A percentile compares a stretch with the other conserved stretches of the same genome.
These are phyloP conservation scores for Apistogramma diplotaenia DNA, from an alignment of 2,113 vertebrate genomes.

Conservation along the genomic window DNA sequence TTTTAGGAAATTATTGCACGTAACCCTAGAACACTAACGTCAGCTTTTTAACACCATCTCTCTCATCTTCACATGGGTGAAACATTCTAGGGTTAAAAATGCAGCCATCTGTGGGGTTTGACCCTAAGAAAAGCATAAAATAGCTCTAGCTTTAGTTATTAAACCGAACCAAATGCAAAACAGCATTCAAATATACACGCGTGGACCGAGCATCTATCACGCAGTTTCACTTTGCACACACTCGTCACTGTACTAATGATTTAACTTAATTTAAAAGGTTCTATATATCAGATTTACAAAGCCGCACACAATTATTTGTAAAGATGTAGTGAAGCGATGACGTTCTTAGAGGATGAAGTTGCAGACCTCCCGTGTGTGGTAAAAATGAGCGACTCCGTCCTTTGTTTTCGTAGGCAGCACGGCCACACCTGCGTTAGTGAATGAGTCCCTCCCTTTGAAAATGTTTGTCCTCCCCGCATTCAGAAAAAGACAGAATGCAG, in stretches of 20 bases:
- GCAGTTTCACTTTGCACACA: neutral
- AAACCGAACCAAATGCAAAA: neutral
- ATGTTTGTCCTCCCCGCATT: neutral
- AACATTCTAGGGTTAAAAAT: neutral
- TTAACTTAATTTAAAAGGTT: neutral
- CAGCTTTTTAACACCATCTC: too few relatives aligned
- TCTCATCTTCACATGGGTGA: too few relatives aligned
- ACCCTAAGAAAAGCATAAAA: neutral
- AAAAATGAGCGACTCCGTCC: neutral
- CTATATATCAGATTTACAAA: neutral
- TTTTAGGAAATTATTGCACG: neutral
- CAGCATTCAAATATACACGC: neutral
- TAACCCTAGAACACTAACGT: too few relatives aligned
- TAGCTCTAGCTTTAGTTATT: neutral
- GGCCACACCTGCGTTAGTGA: neutral
- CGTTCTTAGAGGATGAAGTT: neutral
- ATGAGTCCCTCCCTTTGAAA: neutral
- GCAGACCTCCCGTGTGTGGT: neutral
- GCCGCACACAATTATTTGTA: neutral
- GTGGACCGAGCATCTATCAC: neutral
- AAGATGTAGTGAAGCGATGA: neutral
- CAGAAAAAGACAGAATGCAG: neutral
- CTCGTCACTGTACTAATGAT: neutral
- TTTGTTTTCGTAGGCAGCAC: neutral
- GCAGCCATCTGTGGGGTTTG: neutral